A percentile compares a stretch with the other conserved stretches of the same genome.
Conservation (phyloP, 1,140 invertebrate genomes). For the Bicyclus anynana region DNA sequence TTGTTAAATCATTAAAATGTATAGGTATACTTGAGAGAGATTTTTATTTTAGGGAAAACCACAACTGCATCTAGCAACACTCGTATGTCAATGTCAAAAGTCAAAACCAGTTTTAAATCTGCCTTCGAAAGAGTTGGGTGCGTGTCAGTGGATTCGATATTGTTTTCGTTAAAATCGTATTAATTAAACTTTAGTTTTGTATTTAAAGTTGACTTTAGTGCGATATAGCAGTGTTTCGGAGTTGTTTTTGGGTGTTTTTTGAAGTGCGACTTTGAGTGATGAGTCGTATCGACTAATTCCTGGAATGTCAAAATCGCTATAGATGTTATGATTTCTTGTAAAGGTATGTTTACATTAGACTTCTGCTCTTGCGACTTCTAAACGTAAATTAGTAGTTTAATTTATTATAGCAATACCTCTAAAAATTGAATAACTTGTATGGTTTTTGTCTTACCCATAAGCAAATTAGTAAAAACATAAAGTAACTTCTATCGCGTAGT, state of each 20-base stretch:
- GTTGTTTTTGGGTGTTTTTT: not conserved
- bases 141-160: not conserved
- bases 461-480: too few species aligned
- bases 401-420: too few species aligned
- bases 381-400: too few species aligned
- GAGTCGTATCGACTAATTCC: not conserved
- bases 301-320: not conserved
- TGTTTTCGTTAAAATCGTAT: not conserved
- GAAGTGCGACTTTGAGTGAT: not conserved
- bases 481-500: too few species aligned
- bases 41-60: too few species aligned
- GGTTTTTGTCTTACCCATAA: too few species aligned
- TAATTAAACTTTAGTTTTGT: not conserved
- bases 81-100: too few species aligned
- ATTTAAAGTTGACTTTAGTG: not conserved
- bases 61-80: not conserved
- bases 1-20: too few species aligned
- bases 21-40: too few species aligned
- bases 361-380: not conserved
- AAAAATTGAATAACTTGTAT: too few species aligned
- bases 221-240: not conserved
- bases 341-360: not conserved
- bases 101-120: not conserved
- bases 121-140: not conserved
- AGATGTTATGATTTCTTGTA: not conserved